Base-by-base conservation (phyloP, 2,888 invertebrate genomes). In the Mechanitis mazaeus region DNA sequence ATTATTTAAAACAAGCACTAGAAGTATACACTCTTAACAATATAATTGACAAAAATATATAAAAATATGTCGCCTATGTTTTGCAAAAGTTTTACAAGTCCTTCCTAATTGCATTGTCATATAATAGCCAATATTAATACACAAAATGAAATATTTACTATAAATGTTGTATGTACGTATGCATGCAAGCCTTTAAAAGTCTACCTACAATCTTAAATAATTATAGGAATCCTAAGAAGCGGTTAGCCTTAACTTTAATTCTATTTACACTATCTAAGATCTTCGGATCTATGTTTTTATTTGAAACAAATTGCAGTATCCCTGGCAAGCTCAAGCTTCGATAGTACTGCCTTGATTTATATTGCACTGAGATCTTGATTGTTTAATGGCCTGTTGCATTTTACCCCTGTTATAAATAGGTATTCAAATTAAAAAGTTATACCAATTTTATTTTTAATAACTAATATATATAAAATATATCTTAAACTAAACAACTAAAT, bases 261-360 rank as follows among this genome's bases (percentile, higher is more conserved):
- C 71, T 74, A 74, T 72, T 75, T 74, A 69, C 71, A 74, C 73
- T 70, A 69, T 72, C 69, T 68, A 66, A 68, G 69, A 88, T 88
- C 88, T 79, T n/a, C 61, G 67, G 28, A 88, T 88, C 88, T 83
- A 85, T 86, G 83, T 86, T 86, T 85, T 85, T 72, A 70, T 74
- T 73, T 68, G 69, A 66, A 65, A 73, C 75, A 75, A 81, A 84
- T 84, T 81, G 77, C 80, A 75, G 76, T 83, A 85, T 85, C 83
- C 81, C 77, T 70, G 75, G 78, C 71, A 74, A 81, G 86, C 87
- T 79, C 81, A 81, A 75, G 73, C 78, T 72, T 76, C 80, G 82
- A 81, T 81, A 78, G 66, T 67, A 38, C 63, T 83, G 85, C 81
- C 69, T 87, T 87, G 88, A 89, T 90, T 89, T 87, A 89, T 86